These are phyloP conservation scores for Cataglyphis cursor DNA, from an alignment of 2,888 invertebrate species.

Conservation along the genomic window DNA sequence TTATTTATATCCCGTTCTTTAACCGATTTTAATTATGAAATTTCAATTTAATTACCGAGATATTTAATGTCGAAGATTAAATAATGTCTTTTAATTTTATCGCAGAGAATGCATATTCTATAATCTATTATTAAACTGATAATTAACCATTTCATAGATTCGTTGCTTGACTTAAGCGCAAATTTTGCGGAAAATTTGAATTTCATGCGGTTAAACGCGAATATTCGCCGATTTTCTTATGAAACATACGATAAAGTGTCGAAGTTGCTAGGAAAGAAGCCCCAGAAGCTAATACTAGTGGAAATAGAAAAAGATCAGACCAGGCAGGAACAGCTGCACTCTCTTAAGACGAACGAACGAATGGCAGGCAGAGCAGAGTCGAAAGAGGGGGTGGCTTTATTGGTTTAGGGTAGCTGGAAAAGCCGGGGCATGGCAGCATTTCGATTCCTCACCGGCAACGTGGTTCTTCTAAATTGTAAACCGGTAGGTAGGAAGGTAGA, in stretches of 20 bases:
- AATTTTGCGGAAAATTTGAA: too few species aligned
- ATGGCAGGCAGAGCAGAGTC: slow-evolving; percentile 40
- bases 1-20: neutral
- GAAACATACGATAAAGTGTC: neutral
- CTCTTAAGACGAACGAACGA: slow-evolving; percentile 65
- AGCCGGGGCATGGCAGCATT: slow-evolving; percentile 57
- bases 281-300: slow-evolving; percentile 56
- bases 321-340: slow-evolving; percentile 73
- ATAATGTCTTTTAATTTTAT: neutral
- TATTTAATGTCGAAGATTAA: neutral
- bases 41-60: neutral
- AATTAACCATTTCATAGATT: neutral
- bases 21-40: neutral
- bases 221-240: neutral
- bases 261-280: slow-evolving; percentile 25
- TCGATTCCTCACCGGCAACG: slow-evolving; percentile 55
- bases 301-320: slow-evolving; percentile 65
- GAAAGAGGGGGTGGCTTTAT: slow-evolving; percentile 75
- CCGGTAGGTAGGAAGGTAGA: slow-evolving; percentile 11
- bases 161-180: neutral
- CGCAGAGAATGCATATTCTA: neutral
- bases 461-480: slow-evolving; percentile 24
- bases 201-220: neutral
- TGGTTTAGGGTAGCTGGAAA: slow-evolving; percentile 79
- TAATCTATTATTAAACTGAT: neutral